Conservation (phyloP, 2,797 vertebrate genomes). For the Diglossa cyanea region DNA sequence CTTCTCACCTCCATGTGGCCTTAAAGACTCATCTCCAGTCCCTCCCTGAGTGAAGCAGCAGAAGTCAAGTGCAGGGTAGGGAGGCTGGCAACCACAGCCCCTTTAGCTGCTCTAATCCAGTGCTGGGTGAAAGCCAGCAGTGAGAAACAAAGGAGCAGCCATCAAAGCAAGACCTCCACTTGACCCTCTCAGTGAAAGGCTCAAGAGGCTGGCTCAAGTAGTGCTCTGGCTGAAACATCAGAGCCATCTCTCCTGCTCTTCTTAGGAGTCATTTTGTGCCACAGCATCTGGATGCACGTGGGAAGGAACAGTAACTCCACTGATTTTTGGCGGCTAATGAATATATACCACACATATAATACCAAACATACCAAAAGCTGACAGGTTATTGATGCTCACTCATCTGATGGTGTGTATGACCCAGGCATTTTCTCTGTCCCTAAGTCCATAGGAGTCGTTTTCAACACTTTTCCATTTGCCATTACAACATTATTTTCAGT, state of each 20-base stretch:
- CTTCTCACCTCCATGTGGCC: background rate
- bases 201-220: background rate
- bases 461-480: background rate
- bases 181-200: background rate
- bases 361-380: background rate
- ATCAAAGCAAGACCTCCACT: background rate
- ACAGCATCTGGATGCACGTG: background rate
- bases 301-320: background rate
- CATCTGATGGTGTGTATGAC: background rate
- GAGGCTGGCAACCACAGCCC: background rate
- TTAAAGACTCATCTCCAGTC: background rate
- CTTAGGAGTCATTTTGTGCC: background rate
- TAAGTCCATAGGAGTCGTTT: background rate
- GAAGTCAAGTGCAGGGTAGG: background rate
- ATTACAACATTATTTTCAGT: background rate
- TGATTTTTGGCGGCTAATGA: background rate
- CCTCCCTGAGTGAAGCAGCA: background rate
- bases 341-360: background rate
- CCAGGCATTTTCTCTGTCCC: background rate
- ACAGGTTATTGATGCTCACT: accelerated
- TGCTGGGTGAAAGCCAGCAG: background rate
- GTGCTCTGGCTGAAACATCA: background rate
- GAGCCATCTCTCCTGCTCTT: background rate
- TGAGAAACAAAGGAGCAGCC: background rate
- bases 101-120: background rate